Conservation (phyloP, 1,140 invertebrate genomes). For the Lethocerus indicus region DNA sequence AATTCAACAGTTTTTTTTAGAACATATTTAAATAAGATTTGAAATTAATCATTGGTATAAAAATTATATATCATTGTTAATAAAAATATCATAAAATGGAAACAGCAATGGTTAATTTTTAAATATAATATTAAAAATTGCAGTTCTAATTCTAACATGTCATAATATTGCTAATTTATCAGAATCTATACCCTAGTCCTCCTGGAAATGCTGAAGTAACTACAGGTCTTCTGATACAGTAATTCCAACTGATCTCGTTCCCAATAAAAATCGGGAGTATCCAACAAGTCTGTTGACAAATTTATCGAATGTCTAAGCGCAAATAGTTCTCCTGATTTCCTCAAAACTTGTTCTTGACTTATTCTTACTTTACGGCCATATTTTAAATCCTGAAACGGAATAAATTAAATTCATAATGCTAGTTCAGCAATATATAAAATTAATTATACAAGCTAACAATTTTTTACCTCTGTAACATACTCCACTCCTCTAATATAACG, state of each 20-base stretch:
- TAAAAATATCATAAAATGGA: conserved; percentile 4
- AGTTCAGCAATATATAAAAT: background rate
- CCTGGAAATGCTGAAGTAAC: conserved; percentile 67
- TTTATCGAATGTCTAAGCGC: conserved; percentile 77
- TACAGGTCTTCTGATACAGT: conserved; percentile 61
- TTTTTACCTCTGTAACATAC: conserved; percentile 47
- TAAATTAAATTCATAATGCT: too few species aligned
- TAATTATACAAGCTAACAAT: background rate
- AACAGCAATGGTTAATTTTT: background rate
- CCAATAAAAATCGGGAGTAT: conserved; percentile 96
- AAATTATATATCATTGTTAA: background rate
- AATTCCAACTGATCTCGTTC: conserved; percentile 73
- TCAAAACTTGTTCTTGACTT: conserved; percentile 50
- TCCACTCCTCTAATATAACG: conserved; percentile 68
- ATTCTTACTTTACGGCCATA: conserved; percentile 46
- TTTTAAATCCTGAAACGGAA: conserved; percentile 44
- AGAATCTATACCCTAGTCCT: conserved; percentile 48
- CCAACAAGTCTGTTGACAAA: conserved; percentile 80
- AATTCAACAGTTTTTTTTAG: conserved; percentile 20
- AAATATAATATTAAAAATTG: too few species aligned
- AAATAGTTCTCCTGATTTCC: conserved; percentile 84
- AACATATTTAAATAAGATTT: conserved; percentile 7
- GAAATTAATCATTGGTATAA: background rate
- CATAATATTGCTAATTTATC: background rate
- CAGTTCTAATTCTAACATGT: too few species aligned